phyloP scores from a whole-genome alignment of 2,888 invertebrate genomes.

The Eupithecia dodoneata region DNA sequence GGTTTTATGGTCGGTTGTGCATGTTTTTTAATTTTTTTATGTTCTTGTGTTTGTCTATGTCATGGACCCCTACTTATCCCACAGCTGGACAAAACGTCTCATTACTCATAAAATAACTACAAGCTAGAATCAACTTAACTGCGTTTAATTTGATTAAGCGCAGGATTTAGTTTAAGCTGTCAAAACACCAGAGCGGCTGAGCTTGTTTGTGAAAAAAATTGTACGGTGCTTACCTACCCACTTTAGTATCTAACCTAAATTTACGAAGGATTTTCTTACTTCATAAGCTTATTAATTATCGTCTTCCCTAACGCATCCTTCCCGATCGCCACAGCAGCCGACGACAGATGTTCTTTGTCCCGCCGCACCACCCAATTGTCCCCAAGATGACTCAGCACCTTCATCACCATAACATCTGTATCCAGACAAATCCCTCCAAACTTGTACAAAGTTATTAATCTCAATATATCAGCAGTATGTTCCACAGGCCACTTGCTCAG shows the following conservation, averaged over 20 bases:
- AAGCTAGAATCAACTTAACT: no score
- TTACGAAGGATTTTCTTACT: background rate
- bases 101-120: no score
- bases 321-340: background rate
- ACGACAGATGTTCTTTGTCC: background rate
- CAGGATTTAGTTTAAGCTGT: no score
- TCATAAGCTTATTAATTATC: background rate
- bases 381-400: background rate
- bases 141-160: no score
- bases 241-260: background rate
- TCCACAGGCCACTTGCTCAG: background rate
- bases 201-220: no score
- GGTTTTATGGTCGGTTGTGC: no score
- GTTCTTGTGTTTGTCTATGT: no score
- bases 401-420: background rate
- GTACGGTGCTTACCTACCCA: no score
- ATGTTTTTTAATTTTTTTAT: no score
- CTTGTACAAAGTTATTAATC: background rate
- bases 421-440: slow-evolving; percentile 2
- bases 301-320: background rate
- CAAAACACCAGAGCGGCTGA: no score
- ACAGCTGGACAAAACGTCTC: no score
- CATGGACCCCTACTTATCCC: no score
- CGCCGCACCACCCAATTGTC: background rate
- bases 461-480: background rate